Base-by-base conservation (phyloP, 1,140 invertebrate species). In the Zaprionus africanus region DNA sequence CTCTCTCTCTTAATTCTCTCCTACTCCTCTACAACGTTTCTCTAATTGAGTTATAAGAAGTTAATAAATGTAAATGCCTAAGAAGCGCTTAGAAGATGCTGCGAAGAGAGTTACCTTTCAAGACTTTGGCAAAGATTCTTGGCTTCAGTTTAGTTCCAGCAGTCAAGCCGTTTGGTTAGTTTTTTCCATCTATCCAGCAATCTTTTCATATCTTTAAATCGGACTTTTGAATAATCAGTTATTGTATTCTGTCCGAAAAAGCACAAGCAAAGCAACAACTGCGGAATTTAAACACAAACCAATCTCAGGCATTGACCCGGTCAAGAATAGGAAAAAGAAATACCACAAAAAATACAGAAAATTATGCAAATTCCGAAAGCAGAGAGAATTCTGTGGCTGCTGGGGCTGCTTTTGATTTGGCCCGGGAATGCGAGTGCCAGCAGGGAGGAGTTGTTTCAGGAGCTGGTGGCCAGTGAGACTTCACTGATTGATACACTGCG, bases 311-410 rank as follows among this genome's bases (percentile, higher is more conserved):
- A 80, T 83, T 83, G 83, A 86, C 83, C 80, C 57, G 41, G 41
- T n/a, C 41, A 31, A 53, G 17, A n/a, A 31, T 19, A 61, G 9
- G 19, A 49, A 60, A 41, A 65, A 34, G 22, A 41, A 41, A 61
- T 36, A 34, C 38, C 24, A 41, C 13, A 58, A 58, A 22, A 58
- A 58, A 64, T 53, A 64, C 28, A 43, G 11, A n/a, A 70, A 72
- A 83, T 81, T 84, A 87, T 90, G 85, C 74, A 90, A 87, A 87
- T 81, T 24, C 59, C 58, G 9, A 22, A 2, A 53, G 65, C 62
- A 65, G 12, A 60, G 5, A 53, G 60, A 34, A 60, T 78, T 24
- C 38, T 88, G 22, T 79, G 81, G 66, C 64, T 84, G 2, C 22
- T 84, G 31, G 69, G 73, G 13, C 17, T 88, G 26, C 15, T 60